These are phyloP conservation scores for Cyrtodaria siliqua DNA, from an alignment of 2,888 invertebrate genomes.

Conservation along the genomic window DNA sequence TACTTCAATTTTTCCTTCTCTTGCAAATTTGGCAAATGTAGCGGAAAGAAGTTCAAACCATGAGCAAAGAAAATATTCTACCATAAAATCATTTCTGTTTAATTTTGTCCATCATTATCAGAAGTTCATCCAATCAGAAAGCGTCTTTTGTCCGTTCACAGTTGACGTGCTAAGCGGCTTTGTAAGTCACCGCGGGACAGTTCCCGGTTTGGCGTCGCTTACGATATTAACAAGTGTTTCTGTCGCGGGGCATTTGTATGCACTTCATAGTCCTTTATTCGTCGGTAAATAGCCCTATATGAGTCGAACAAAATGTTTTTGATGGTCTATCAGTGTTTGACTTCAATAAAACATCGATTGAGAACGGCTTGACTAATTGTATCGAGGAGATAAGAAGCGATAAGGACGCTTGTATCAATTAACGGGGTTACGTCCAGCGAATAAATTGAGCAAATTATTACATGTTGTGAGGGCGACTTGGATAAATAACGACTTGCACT, in stretches of 20 bases:
- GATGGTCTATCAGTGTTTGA: conserved; percentile 51
- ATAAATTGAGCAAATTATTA: conserved; percentile 14
- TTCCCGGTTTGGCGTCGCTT: conserved; percentile 63
- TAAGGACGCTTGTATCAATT: conserved; percentile 54
- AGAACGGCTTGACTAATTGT: conserved; percentile 34
- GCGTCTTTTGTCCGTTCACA: conserved; percentile 56
- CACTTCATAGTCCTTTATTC: conserved; percentile 55
- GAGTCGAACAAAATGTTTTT: conserved; percentile 60
- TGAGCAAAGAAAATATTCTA: conserved; percentile 49
- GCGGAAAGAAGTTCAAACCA: conserved; percentile 45
- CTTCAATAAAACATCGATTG: conserved; percentile 59
- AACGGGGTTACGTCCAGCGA: conserved; percentile 27
- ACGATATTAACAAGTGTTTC: conserved; percentile 64
- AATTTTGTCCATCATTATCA: conserved; percentile 65
- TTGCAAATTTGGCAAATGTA: conserved; percentile 40
- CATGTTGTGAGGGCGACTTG: background rate
- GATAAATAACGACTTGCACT: conserved; percentile 18
- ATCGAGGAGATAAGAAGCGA: no score
- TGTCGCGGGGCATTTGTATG: conserved; percentile 57
- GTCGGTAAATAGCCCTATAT: conserved; percentile 60
- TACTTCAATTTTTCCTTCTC: conserved; percentile 5
- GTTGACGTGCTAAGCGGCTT: conserved; percentile 63
- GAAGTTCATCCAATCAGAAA: conserved; percentile 56
- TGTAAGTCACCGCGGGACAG: conserved; percentile 62
- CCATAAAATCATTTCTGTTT: conserved; percentile 66